These are phyloP conservation scores for Amphilophus citrinellus DNA, from an alignment of 2,113 vertebrate genomes.

Conservation along the genomic window DNA sequence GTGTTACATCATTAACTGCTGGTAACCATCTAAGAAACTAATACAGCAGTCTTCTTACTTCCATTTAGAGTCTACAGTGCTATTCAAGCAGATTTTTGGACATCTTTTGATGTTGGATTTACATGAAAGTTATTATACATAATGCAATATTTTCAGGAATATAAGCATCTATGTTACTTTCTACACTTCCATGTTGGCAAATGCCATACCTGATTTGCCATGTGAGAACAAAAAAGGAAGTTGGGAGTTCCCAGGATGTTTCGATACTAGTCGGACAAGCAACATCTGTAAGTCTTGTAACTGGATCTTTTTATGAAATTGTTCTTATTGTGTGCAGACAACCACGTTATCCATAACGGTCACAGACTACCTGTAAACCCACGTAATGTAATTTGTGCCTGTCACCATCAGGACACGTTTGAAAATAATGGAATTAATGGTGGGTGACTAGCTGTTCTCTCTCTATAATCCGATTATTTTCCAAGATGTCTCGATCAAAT, in stretches of 20 bases:
- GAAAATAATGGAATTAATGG: neutral
- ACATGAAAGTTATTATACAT: neutral
- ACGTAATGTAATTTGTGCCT: neutral
- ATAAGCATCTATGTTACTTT: no score
- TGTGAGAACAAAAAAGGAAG: slow-evolving; percentile 24
- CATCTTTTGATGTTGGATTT: neutral
- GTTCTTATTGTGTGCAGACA: no score
- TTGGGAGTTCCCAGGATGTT: neutral
- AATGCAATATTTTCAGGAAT: no score
- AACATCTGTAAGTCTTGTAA: neutral
- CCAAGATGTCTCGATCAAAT: neutral
- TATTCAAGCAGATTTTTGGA: neutral
- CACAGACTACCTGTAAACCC: neutral
- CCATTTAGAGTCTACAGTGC: neutral
- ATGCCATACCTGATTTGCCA: neutral
- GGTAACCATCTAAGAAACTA: neutral
- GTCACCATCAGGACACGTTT: neutral
- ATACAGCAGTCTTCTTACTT: neutral
- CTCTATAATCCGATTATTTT: neutral
- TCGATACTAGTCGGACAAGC: neutral
- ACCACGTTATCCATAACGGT: neutral
- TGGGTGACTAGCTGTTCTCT: neutral
- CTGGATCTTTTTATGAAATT: neutral
- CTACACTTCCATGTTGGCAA: slow-evolving; percentile 4
- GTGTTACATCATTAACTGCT: neutral